Percentiles rank a stretch among this genome's conserved stretches.
Evolutionary conservation across 2,888 invertebrate genomes (phyloP).

Genomic region (Troides aeacus): DNA sequence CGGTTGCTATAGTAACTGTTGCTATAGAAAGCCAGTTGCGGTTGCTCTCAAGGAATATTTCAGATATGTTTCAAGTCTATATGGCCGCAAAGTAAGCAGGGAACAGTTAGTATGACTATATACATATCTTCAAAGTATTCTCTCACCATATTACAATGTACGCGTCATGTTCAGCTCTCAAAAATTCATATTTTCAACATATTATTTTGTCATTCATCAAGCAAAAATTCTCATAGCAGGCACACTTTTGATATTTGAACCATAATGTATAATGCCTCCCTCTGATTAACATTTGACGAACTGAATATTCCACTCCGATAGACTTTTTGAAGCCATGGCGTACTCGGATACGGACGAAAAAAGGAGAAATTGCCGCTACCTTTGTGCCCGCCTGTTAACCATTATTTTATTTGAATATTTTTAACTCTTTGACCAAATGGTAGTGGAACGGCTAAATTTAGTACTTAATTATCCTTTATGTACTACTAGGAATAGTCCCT

Average conservation of each 20-base stretch:
- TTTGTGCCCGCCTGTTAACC: conserved; percentile 41
- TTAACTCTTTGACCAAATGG: conserved; percentile 23
- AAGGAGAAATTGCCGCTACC: conserved; percentile 51
- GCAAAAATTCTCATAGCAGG: conserved; percentile 56
- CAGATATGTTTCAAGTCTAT: too few relatives aligned
- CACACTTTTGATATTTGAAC: conserved; percentile 74
- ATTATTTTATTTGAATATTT: conserved; percentile 42
- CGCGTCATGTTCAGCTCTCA: conserved; percentile 33
- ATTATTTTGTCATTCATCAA: conserved; percentile 57
- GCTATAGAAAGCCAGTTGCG: too few relatives aligned
- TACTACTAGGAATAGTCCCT: too few relatives aligned
- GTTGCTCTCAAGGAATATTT: too few relatives aligned
- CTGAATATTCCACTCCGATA: conserved; percentile 72
- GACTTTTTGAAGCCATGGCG: conserved; percentile 66
- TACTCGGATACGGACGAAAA: conserved; percentile 55
- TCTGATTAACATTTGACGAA: conserved; percentile 77
- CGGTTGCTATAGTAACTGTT: too few relatives aligned
- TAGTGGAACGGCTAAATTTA: too few relatives aligned
- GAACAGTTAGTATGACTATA: too few relatives aligned
- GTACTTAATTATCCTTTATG: too few relatives aligned
- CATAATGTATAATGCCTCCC: conserved; percentile 71
- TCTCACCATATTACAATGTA: neutral
- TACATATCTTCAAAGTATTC: too few relatives aligned
- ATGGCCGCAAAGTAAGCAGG: too few relatives aligned
- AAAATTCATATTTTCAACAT: conserved; percentile 34